Base-by-base conservation (phyloP, 2,888 invertebrate species). In the Machimus atricapillus region DNA sequence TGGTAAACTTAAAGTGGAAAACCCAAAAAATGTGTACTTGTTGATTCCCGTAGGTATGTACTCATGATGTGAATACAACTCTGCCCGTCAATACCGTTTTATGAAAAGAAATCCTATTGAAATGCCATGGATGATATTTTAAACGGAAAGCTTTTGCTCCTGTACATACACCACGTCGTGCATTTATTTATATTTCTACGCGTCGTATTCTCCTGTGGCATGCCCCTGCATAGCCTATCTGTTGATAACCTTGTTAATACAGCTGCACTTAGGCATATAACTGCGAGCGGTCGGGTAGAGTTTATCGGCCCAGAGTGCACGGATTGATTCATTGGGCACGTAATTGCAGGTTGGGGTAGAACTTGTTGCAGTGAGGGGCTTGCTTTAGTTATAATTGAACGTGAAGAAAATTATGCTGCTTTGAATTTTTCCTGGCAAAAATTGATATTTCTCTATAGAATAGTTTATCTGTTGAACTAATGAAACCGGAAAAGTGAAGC, bases 251-350 rank as follows among this genome's bases (percentile, higher is more conserved):
- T 83, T 83, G 73, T 83, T 73, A 73, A 83, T 83, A 40, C 43
- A 83, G 73, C 37, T 23, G 19, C 16, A 73, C 83, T 34, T 83
- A 73, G 40, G 73, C 43, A 83, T 73, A 83, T 83, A 83, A 37
- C 43, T 43, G 19, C 9, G 43, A 16, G 52, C 66, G 8, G 52
- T 7, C 52, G n/a, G n/a, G 52, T 83, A 27, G 37, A 73, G 66
- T 73, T 40, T 73, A 83, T 73, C 37, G 83, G 73, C 40, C 83
- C 37, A 83, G 40, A 66, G 83, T 83, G 83, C 40, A 83, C 66
- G 73, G 43, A 73, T 83, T 83, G 83, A 83, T 43, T 83, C 83
- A 83, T 83, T 83, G 83, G 83, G 83, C 83, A 83, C 83, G 83
- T 83, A 83, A 83, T 83, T 73, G 73, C 73, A 73, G 43, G 73